Evolutionary conservation across 2,797 vertebrate species (phyloP).

Genomic region (Catharus ustulatus): DNA sequence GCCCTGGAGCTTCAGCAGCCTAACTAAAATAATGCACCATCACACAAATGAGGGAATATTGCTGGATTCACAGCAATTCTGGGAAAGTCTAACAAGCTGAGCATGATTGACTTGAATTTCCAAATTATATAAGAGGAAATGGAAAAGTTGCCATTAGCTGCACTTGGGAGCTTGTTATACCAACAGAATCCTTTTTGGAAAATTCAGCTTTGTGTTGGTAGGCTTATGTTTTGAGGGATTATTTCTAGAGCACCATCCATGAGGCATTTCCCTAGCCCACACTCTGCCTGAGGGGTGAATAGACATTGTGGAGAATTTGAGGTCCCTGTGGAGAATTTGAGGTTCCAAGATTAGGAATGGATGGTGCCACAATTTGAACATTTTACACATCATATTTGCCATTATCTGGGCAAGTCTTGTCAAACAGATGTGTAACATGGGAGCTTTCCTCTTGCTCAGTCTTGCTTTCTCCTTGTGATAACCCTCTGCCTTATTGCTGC

Average conservation of each 20-base stretch:
- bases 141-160: neutral
- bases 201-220: neutral
- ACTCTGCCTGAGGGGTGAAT: neutral
- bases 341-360: neutral
- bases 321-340: neutral
- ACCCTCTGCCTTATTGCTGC: neutral
- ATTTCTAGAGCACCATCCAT: neutral
- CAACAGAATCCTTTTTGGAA: neutral
- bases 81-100: neutral
- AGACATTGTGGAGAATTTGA: neutral
- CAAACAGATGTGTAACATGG: accelerated
- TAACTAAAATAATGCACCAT: neutral
- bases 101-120: neutral
- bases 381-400: neutral
- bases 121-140: neutral
- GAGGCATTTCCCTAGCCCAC: neutral
- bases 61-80: neutral
- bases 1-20: neutral
- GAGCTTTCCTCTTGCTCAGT: neutral
- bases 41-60: neutral
- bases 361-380: neutral
- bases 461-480: neutral
- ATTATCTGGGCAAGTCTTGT: neutral
- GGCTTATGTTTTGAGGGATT: neutral
- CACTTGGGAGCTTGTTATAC: neutral